Evolutionary conservation across 2,113 vertebrate species (phyloP), one percentile per base, ranked within the genome.

Genomic region (Desmodus rotundus): DNA sequence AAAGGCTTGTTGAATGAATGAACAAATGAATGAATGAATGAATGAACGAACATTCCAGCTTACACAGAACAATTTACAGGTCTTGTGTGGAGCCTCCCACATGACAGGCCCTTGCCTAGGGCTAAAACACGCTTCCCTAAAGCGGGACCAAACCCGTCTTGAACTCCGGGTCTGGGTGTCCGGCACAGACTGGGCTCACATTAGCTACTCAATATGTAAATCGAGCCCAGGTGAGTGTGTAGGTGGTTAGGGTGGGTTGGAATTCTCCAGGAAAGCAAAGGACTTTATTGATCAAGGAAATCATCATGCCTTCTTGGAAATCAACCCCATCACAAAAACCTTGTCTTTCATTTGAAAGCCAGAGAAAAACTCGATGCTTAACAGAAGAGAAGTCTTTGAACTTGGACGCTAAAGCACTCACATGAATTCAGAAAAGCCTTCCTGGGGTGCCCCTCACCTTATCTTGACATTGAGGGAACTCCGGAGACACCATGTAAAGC

Each of bases 81-180:
- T 4, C 28, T 3, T 38, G 22, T 31, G n/a, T 24, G 8, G 47
- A 13, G 17, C 47, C 58, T 33, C 1, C 20, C 31, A 20, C 1
- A 0, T 14, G 43, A 2, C 36, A 10, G 26, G 20, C n/a, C 26
- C 5, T 4, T 0, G 4, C 2, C 33, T 7, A 11, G 28, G 67
- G 63, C 86, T 52, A 31, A 65, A 15, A 11, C 4, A 0, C 1
- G 0, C 12, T 78, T 31, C n/a, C 43, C 33, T 9, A n/a, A 86
- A 3, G 19, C 0, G 7, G 52, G 68, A 15, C 12, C 26, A 3
- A 5, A 1, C 14, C 61, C 43, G 43, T 43, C 43, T 43, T 43
- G 43, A 43, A 8, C 43, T 43, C 43, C 8, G 43, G 43, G 43
- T 43, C 43, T 8, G 43, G 0, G 11, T 4, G 16, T 22, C 52